phyloP scores from a whole-genome alignment of 2,797 vertebrate species.

The Scomberomorus guttatus region DNA sequence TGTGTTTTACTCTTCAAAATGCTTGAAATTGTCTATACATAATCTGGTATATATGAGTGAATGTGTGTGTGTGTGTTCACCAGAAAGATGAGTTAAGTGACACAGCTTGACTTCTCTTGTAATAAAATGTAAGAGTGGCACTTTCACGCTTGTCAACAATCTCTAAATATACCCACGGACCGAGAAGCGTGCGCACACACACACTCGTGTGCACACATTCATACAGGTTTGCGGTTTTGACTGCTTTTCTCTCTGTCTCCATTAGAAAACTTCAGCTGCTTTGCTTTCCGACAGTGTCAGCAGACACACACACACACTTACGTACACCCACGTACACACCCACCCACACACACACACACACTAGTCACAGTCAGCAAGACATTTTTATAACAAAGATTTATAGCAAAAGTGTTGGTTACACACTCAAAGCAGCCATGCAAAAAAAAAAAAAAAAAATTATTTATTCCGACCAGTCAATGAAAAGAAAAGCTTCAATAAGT shows the following conservation, averaged over 20 bases:
- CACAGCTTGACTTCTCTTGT: constrained; percentile 77
- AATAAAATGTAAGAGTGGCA: constrained; percentile 84
- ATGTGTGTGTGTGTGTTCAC: constrained; percentile 48
- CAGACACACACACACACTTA: constrained; percentile 7
- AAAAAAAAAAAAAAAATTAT: constrained; percentile 47
- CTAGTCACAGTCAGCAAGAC: constrained; percentile 73
- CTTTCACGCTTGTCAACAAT: constrained; percentile 86
- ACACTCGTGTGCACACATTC: constrained; percentile 16
- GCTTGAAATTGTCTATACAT: neutral
- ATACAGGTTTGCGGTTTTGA: constrained; percentile 54
- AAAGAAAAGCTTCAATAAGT: constrained; percentile 47
- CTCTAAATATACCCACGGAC: constrained; percentile 82
- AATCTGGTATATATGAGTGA: constrained; percentile 33
- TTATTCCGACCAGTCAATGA: constrained; percentile 67
- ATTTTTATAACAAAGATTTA: constrained; percentile 78
- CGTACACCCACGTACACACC: neutral
- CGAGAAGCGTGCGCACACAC: constrained; percentile 34
- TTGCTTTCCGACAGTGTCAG: constrained; percentile 57
- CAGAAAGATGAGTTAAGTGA: constrained; percentile 72
- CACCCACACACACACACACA: constrained; percentile 28
- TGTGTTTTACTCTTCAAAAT: neutral
- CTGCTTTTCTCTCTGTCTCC: constrained; percentile 70
- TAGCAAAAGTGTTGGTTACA: constrained; percentile 54
- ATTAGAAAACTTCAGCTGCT: constrained; percentile 62
- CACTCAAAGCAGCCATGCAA: constrained; percentile 57